These are phyloP conservation scores for Dallia pectoralis DNA, from an alignment of 2,797 vertebrate genomes.

Conservation along the genomic window DNA sequence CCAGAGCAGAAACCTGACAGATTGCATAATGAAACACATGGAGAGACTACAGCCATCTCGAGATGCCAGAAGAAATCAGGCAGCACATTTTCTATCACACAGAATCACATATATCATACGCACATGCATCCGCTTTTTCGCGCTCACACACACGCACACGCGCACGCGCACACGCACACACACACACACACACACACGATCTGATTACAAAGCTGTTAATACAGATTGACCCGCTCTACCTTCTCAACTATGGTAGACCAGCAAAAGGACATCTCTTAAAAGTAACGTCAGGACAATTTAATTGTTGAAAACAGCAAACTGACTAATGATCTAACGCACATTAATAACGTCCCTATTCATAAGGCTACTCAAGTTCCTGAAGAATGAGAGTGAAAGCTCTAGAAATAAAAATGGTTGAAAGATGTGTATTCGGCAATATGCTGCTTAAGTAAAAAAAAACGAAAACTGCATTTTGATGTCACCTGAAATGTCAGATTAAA, in stretches of 20 bases:
- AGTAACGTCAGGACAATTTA: not conserved
- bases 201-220: not conserved
- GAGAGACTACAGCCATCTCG: constrained; percentile 10
- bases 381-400: not conserved
- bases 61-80: constrained; percentile 1
- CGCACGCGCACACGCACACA: too few species aligned
- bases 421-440: not conserved
- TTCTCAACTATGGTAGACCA: not conserved
- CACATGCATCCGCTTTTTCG: not conserved
- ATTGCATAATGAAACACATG: constrained; percentile 51
- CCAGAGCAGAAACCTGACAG: constrained; percentile 37
- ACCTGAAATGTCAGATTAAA: not conserved
- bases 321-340: too few species aligned
- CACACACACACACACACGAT: not conserved
- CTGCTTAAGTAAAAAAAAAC: not conserved
- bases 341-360: too few species aligned
- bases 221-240: not conserved
- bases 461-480: not conserved
- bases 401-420: not conserved
- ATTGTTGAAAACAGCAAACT: not conserved
- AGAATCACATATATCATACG: not conserved
- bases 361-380: not conserved
- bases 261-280: not conserved
- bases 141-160: not conserved
- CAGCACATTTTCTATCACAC: not conserved